Conservation (phyloP, 2,113 vertebrate genomes). For the Channa argus region DNA sequence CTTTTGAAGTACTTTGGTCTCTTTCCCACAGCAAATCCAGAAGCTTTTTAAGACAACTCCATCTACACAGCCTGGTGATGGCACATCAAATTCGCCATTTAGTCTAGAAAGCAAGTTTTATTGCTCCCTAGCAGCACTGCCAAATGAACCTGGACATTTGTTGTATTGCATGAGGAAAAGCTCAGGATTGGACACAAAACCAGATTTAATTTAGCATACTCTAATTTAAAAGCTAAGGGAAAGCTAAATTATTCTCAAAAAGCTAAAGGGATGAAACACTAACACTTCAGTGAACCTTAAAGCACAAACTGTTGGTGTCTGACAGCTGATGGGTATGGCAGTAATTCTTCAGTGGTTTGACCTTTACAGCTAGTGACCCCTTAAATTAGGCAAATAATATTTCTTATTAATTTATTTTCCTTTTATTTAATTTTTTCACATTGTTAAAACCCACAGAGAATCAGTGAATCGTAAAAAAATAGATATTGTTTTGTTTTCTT, state of each 20-base stretch:
- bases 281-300: conserved; percentile 33
- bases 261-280: conserved; percentile 17
- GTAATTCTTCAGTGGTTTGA: conserved; percentile 22
- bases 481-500: too few species aligned
- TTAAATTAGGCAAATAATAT: conserved; percentile 23
- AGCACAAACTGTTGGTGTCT: conserved; percentile 38
- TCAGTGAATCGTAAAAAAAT: too few species aligned
- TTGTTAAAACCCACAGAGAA: neutral
- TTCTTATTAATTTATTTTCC: neutral
- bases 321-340: conserved; percentile 47
- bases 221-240: conserved; percentile 35
- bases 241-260: conserved; percentile 23
- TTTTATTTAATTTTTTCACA: neutral
- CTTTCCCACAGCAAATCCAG: conserved; percentile 35
- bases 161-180: conserved; percentile 28
- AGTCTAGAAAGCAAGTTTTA: conserved; percentile 33
- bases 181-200: conserved; percentile 19
- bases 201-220: conserved; percentile 20
- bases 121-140: conserved; percentile 14
- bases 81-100: conserved; percentile 35
- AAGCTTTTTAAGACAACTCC: conserved; percentile 42
- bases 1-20: conserved; percentile 51
- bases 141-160: conserved; percentile 17
- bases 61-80: conserved; percentile 18
- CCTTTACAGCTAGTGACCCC: conserved; percentile 22